These are phyloP conservation scores for Nemurella pictetii DNA, from an alignment of 2,888 invertebrate genomes.

Conservation along the genomic window DNA sequence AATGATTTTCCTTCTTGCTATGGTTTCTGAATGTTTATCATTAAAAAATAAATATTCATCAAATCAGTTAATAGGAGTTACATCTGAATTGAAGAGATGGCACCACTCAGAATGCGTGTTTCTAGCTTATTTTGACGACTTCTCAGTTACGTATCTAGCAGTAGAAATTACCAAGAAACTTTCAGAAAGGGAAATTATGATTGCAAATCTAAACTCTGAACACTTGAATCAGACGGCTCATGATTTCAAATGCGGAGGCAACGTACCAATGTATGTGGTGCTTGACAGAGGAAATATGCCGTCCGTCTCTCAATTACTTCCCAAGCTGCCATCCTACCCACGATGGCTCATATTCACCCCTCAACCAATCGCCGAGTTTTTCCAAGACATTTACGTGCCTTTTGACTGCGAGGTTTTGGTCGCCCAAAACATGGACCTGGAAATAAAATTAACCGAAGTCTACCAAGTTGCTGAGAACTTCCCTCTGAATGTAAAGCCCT, in stretches of 20 bases:
- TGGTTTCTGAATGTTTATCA: too few species aligned
- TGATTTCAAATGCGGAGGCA: background rate
- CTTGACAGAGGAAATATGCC: background rate
- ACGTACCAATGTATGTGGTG: background rate
- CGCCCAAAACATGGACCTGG: background rate
- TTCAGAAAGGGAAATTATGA: background rate
- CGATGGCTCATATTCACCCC: slow-evolving; percentile 31
- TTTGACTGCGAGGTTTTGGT: slow-evolving; percentile 35
- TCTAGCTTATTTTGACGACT: background rate
- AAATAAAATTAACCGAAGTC: slow-evolving; percentile 24
- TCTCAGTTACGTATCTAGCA: background rate
- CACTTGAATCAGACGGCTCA: background rate
- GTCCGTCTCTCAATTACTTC: background rate
- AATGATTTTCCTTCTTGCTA: too few species aligned
- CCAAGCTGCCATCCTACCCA: slow-evolving; percentile 8
- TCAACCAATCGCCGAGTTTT: slow-evolving; percentile 6
- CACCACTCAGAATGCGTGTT: background rate
- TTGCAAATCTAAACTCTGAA: background rate
- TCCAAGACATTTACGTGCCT: slow-evolving; percentile 25
- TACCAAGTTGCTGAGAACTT: background rate
- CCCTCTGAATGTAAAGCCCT: background rate
- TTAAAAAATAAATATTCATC: too few species aligned
- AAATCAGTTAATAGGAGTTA: too few species aligned
- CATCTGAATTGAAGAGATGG: background rate
- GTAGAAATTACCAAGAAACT: background rate